Percentiles rank a stretch among this genome's conserved stretches.
Evolutionary conservation across 30 jellyfish, hydroid and myxozoan genomes (phyloP).

Genomic region (Nemopilema nomurai): DNA sequence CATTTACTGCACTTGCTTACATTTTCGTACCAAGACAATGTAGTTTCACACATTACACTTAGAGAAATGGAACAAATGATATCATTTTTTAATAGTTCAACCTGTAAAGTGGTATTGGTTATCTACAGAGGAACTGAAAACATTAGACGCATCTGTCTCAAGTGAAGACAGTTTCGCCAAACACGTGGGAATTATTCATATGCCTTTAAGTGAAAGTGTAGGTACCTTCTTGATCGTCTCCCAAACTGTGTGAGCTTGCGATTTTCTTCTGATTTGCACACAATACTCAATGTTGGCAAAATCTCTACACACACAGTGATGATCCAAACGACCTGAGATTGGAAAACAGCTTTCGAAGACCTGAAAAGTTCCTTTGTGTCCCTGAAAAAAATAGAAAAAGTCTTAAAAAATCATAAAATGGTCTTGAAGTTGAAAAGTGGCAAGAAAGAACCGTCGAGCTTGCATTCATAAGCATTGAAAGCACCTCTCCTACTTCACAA

Average conservation of each 20-base stretch:
- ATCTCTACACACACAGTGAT: slow-evolving; percentile 29
- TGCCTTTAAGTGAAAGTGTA: too few species aligned
- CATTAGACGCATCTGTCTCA: too few species aligned
- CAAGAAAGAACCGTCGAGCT: too few species aligned
- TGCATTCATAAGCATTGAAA: background rate
- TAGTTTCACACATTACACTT: too few species aligned
- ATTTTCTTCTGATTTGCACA: slow-evolving; percentile 64
- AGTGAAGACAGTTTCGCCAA: too few species aligned
- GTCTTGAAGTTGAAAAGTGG: background rate
- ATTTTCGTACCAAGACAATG: too few species aligned
- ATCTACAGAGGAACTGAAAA: too few species aligned
- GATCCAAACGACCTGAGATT: slow-evolving; percentile 26
- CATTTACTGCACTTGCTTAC: too few species aligned
- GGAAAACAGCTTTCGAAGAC: slow-evolving; percentile 39
- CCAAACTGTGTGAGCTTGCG: slow-evolving; percentile 39
- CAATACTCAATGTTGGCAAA: slow-evolving; percentile 38
- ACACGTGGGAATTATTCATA: too few species aligned
- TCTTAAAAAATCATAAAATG: background rate
- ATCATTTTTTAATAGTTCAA: too few species aligned
- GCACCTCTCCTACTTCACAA: background rate
- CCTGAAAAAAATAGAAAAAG: background rate
- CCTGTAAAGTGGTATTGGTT: too few species aligned
- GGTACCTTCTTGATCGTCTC: slow-evolving; percentile 66
- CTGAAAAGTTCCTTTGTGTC: background rate
- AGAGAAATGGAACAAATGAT: too few species aligned